A percentile compares a stretch with the other conserved stretches of the same genome.
Evolutionary conservation across 2,888 invertebrate genomes (phyloP).

Genomic region (Digitonthophagus gazella): DNA sequence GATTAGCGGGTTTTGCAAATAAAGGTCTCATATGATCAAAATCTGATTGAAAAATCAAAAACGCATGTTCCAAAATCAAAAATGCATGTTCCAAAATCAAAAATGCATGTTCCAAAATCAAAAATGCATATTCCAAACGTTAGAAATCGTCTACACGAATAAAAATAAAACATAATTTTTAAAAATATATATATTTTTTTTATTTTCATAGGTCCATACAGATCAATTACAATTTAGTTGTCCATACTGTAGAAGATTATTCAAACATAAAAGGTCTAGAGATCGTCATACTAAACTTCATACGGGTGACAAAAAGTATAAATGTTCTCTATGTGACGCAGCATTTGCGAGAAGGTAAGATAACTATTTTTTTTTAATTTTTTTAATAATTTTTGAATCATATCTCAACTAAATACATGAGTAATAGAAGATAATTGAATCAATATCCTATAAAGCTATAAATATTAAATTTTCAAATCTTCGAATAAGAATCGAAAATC

Average conservation of each 20-base stretch:
- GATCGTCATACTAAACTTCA: slow-evolving; percentile 93
- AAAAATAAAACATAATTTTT: too few species aligned
- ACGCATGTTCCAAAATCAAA: not conserved
- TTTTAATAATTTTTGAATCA: too few species aligned
- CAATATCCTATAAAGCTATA: too few species aligned
- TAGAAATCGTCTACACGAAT: too few species aligned
- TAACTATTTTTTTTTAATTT: too few species aligned
- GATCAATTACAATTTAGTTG: slow-evolving; percentile 92
- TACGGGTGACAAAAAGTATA: slow-evolving; percentile 87
- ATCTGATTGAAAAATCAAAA: too few species aligned
- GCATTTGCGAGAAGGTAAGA: slow-evolving; percentile 87
- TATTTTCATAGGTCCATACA: slow-evolving; percentile 76
- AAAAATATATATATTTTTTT: slow-evolving; percentile 9
- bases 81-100: not conserved
- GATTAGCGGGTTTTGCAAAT: too few species aligned
- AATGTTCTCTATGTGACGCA: slow-evolving; percentile 86
- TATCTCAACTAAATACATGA: too few species aligned
- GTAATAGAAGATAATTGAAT: too few species aligned
- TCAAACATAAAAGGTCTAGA: slow-evolving; percentile 91
- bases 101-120: slow-evolving; percentile 3
- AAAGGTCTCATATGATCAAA: too few species aligned
- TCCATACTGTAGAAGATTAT: slow-evolving; percentile 85
- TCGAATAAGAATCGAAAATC: not conserved
- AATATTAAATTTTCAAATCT: not conserved
- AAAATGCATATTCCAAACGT: slow-evolving; percentile 5